Evolutionary conservation across 2,113 vertebrate genomes (phyloP).

Genomic region (Pelvicachromis taeniatus): DNA sequence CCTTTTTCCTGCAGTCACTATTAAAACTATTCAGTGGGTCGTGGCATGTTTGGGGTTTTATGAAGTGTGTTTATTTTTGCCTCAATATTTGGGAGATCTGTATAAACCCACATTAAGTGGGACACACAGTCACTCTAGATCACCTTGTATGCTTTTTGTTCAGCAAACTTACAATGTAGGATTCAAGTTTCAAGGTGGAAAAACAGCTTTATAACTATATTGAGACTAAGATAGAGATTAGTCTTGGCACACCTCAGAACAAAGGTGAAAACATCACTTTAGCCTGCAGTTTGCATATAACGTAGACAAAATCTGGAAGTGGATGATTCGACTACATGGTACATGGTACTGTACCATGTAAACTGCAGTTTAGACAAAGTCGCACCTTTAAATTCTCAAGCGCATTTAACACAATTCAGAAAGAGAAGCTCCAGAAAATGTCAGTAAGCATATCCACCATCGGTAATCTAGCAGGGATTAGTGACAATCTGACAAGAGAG

Average conservation of each 20-base stretch:
- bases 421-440: neutral
- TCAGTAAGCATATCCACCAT: neutral
- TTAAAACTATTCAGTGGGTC: neutral
- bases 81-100: neutral
- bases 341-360: too few relatives aligned
- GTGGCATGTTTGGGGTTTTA: neutral
- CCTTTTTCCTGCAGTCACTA: neutral
- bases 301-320: too few relatives aligned
- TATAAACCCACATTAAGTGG: neutral
- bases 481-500: neutral
- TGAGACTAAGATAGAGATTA: neutral
- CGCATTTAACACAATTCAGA: neutral
- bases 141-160: neutral
- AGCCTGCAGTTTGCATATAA: neutral
- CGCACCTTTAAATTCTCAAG: neutral
- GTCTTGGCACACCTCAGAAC: neutral
- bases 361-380: neutral
- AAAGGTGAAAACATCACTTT: neutral
- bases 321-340: neutral
- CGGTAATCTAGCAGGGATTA: neutral
- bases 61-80: neutral
- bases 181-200: neutral
- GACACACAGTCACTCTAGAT: accelerated
- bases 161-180: neutral
- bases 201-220: neutral